Conservation (phyloP, 2,888 invertebrate genomes). For the Patella caerulea region DNA sequence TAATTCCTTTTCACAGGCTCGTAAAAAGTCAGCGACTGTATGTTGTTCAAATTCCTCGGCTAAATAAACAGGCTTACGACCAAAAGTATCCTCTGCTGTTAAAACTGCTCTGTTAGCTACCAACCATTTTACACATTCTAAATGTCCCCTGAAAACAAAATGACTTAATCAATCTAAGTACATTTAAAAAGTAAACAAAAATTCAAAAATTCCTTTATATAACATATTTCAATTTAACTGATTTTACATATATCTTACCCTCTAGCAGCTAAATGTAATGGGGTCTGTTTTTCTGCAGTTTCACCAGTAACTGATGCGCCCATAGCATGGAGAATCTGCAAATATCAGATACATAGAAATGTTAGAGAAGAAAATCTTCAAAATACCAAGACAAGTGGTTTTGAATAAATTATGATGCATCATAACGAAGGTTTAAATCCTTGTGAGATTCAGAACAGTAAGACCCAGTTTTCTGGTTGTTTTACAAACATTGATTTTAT, state of each 20-base stretch:
- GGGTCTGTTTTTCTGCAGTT: conserved; percentile 61
- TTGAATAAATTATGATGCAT: not conserved
- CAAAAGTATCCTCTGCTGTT: conserved; percentile 54
- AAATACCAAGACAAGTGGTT: not conserved
- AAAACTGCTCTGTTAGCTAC: conserved; percentile 61
- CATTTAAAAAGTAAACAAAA: not conserved
- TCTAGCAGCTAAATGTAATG: conserved; percentile 65
- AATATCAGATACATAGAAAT: not conserved
- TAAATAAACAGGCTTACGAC: conserved; percentile 55
- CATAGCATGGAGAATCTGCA: conserved; percentile 63
- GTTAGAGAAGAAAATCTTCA: not conserved
- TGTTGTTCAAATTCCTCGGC: conserved; percentile 59
- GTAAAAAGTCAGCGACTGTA: conserved; percentile 56
- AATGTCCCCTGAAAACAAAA: conserved; percentile 56
- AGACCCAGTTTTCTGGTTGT: not conserved
- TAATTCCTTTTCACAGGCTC: conserved; percentile 52
- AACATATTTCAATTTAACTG: not conserved
- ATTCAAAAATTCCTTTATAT: not conserved
- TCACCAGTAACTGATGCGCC: conserved; percentile 58
- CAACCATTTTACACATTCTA: conserved; percentile 67
- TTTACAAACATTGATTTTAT: too few species aligned
- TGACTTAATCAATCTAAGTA: not conserved
- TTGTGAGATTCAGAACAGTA: not conserved
- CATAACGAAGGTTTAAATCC: not conserved
- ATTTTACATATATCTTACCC: conserved; percentile 46